Evolutionary conservation across 2,888 invertebrate genomes (phyloP).

Genomic region (Anthrax anthrax): DNA sequence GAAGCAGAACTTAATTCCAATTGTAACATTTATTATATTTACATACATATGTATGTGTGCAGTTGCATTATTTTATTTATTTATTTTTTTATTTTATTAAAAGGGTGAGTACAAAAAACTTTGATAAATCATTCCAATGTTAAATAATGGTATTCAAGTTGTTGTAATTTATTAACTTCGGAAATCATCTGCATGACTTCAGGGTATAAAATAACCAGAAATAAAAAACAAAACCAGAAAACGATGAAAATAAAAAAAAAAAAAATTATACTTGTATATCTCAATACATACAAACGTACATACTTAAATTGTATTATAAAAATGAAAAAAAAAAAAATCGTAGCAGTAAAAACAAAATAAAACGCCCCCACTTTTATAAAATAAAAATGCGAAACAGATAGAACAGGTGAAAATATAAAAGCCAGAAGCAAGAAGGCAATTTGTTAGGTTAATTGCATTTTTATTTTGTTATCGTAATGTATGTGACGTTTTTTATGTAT

Average conservation of each 20-base stretch:
- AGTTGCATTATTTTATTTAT: too few relatives aligned
- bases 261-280: too few relatives aligned
- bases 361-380: neutral
- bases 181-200: neutral
- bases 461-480: neutral
- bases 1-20: too few relatives aligned
- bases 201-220: neutral
- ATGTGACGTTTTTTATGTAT: neutral
- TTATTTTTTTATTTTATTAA: too few relatives aligned
- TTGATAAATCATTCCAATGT: neutral
- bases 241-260: too few relatives aligned
- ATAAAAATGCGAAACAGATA: neutral
- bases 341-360: neutral
- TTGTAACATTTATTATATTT: too few relatives aligned
- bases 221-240: too few relatives aligned
- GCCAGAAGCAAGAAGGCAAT: conserved; percentile 1
- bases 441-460: conserved; percentile 9
- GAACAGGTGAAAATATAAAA: conserved; percentile 4
- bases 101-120: neutral
- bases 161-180: neutral
- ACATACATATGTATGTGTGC: too few relatives aligned
- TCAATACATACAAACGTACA: too few relatives aligned
- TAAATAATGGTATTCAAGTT: neutral
- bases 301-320: too few relatives aligned
- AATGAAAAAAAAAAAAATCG: too few relatives aligned